These are phyloP conservation scores for Megaleporinus macrocephalus DNA, from an alignment of 2,113 vertebrate genomes.

Conservation along the genomic window DNA sequence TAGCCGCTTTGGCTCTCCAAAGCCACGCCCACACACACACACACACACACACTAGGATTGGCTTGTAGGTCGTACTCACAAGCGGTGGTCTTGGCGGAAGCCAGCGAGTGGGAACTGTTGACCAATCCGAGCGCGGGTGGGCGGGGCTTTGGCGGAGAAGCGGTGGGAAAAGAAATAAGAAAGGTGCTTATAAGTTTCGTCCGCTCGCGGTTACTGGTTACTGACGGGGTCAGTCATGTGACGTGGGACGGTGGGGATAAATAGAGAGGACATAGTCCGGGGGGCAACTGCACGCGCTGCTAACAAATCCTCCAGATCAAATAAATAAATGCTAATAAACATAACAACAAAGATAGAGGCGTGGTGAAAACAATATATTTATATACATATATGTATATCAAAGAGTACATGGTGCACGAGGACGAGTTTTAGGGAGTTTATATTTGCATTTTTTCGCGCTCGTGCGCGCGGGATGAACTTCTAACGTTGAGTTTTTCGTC, in stretches of 20 bases:
- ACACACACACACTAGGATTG: not conserved
- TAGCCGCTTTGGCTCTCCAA: not conserved
- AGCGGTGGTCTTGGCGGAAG: not conserved
- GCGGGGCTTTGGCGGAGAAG: not conserved
- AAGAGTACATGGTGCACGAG: not conserved
- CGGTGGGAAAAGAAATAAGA: not conserved
- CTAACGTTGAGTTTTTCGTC: not conserved
- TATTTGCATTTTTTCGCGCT: too few species aligned
- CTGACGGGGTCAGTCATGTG: slow-evolving; percentile 74
- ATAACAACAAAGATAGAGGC: not conserved
- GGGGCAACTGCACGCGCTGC: slow-evolving; percentile 57
- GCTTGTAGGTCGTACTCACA: not conserved
- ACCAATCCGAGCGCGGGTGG: not conserved
- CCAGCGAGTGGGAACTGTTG: not conserved
- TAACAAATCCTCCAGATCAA: slow-evolving; percentile 54
- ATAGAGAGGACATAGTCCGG: slow-evolving; percentile 66
- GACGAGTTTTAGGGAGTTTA: not conserved
- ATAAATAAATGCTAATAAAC: slow-evolving; percentile 43
- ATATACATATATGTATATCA: too few species aligned
- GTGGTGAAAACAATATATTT: not conserved
- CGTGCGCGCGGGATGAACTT: not conserved
- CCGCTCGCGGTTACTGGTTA: slow-evolving; percentile 74
- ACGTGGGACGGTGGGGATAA: slow-evolving; percentile 73
- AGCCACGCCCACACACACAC: too few species aligned
- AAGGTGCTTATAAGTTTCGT: slow-evolving; percentile 18